phyloP scores from a whole-genome alignment of 1,140 invertebrate genomes.

The Bilobella aurantiaca region DNA sequence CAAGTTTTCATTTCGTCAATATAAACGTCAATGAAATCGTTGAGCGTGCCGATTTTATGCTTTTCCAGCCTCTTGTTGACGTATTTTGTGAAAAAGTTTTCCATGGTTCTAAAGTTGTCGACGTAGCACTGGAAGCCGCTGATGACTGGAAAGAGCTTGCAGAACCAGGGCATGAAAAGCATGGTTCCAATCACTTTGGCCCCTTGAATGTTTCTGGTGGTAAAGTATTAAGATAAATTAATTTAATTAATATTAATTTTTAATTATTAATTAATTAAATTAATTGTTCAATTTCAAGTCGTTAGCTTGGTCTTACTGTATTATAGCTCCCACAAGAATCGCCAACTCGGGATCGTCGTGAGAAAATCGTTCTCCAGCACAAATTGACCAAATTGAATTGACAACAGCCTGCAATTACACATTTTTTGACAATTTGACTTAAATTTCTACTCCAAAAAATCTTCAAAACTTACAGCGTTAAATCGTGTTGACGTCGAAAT shows the following conservation, averaged over 20 bases:
- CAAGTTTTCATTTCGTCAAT: constrained; percentile 6
- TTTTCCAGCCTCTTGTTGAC: neutral
- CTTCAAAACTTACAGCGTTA: neutral
- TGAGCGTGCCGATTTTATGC: neutral
- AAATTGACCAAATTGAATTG: constrained; percentile 35
- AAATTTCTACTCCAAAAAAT: neutral
- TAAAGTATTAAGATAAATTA: neutral
- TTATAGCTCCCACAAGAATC: neutral
- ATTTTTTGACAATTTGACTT: neutral
- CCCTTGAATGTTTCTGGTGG: neutral
- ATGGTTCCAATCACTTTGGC: neutral
- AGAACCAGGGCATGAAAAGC: neutral
- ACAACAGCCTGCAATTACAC: constrained; percentile 21
- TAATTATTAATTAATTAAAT: neutral
- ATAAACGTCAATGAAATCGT: constrained; percentile 8
- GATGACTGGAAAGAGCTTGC: neutral
- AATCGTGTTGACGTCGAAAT: neutral
- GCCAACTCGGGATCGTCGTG: constrained; percentile 36
- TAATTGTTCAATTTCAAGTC: neutral
- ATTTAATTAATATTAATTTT: too few relatives aligned
- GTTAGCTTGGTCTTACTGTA: neutral
- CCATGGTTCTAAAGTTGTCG: neutral
- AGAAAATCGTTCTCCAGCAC: constrained; percentile 39
- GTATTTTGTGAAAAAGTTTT: neutral
- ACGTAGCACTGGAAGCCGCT: neutral